phyloP scores from a whole-genome alignment of 2,888 invertebrate genomes.

The Perizoma affinitatum region DNA sequence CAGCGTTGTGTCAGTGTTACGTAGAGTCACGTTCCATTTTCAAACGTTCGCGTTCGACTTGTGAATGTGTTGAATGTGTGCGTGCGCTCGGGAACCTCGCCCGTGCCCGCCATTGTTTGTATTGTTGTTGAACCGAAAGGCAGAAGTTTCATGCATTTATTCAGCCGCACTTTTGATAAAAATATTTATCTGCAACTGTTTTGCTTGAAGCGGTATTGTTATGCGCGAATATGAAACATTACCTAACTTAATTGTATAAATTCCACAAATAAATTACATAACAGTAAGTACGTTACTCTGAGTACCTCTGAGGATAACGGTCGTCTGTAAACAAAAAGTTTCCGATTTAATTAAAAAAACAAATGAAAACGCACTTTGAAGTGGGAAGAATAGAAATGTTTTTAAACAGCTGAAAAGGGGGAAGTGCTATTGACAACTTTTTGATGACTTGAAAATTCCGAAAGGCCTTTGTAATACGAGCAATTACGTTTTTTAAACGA shows the following conservation, averaged over 20 bases:
- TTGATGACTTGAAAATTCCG: conserved; percentile 68
- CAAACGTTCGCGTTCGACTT: conserved; percentile 58
- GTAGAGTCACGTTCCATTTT: conserved; percentile 69
- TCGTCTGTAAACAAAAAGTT: conserved; percentile 59
- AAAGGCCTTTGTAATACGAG: conserved; percentile 54
- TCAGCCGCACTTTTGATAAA: conserved; percentile 18
- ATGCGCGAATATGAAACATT: conserved; percentile 14
- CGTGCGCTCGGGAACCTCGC: conserved; percentile 60
- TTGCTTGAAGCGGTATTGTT: conserved; percentile 2
- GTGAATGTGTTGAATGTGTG: conserved; percentile 77
- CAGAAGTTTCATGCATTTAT: conserved; percentile 48
- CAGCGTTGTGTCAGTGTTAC: conserved; percentile 59
- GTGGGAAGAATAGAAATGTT: conserved; percentile 25
- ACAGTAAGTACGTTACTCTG: conserved; percentile 25
- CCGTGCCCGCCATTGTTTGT: conserved; percentile 68
- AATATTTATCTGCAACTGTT: conserved; percentile 6
- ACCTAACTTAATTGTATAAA: conserved; percentile 3
- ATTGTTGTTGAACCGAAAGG: conserved; percentile 64
- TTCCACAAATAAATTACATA: conserved; percentile 32
- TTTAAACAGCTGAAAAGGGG: conserved; percentile 34
- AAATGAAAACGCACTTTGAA: conserved; percentile 28
- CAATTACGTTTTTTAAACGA: conserved; percentile 29
- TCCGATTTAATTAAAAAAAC: conserved; percentile 5
- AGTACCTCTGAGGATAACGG: conserved; percentile 37
- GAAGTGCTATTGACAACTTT: conserved; percentile 60